A percentile compares a stretch with the other conserved stretches of the same genome.
phyloP scores from a whole-genome alignment of 1,140 invertebrate genomes.

The Drosophila sturtevanti region DNA sequence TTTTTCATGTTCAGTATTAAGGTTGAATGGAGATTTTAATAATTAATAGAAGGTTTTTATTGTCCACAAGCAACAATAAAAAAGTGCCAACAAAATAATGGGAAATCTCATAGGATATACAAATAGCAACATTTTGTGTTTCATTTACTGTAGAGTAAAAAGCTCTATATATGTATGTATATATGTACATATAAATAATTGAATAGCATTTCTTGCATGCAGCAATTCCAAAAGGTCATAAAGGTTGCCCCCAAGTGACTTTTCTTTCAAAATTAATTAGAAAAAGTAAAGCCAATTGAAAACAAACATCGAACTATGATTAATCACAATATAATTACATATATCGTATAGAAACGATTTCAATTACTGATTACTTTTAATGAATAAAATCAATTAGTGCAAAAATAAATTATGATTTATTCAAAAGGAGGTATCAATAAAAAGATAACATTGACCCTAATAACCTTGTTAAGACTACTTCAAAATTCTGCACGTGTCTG shows the following conservation, averaged over 20 bases:
- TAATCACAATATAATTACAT: neutral
- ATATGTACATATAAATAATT: neutral
- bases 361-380: slow-evolving; percentile 30
- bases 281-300: neutral
- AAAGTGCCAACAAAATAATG: neutral
- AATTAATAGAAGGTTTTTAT: slow-evolving; percentile 3
- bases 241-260: neutral
- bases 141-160: slow-evolving; percentile 1
- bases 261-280: neutral
- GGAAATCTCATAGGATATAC: slow-evolving; percentile 1
- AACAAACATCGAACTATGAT: neutral
- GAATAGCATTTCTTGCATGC: neutral
- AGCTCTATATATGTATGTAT: neutral
- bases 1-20: slow-evolving; percentile 2
- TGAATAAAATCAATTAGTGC: slow-evolving; percentile 47
- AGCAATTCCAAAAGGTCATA: neutral
- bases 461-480: slow-evolving; percentile 22
- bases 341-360: neutral
- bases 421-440: no score
- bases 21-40: neutral
- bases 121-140: neutral
- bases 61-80: neutral
- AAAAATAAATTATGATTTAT: slow-evolving; percentile 34
- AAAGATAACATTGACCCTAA: neutral
- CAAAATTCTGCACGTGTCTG: neutral